phyloP scores from a whole-genome alignment of 2,797 vertebrate genomes.

The Clarias fuscus region DNA sequence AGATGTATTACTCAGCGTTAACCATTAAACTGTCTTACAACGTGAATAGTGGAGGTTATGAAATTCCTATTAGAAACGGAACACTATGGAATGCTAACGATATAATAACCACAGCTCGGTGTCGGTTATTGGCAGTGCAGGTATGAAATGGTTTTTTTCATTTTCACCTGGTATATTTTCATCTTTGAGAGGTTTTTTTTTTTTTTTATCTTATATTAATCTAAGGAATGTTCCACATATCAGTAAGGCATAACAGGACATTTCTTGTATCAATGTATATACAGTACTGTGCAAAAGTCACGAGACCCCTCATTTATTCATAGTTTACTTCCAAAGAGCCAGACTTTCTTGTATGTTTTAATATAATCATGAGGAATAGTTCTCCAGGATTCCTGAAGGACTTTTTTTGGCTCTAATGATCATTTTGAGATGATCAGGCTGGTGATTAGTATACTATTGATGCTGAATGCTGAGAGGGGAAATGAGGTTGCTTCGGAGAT shows the following conservation, averaged over 20 bases:
- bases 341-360: no score
- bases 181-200: not conserved
- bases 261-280: not conserved
- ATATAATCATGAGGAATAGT: no score
- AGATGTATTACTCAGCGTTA: not conserved
- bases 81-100: not conserved
- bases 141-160: not conserved
- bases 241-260: not conserved
- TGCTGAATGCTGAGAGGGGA: no score
- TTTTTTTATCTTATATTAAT: not conserved
- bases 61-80: not conserved
- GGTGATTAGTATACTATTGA: no score
- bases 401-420: no score
- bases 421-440: no score
- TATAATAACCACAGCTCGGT: not conserved
- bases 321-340: no score
- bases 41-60: not conserved
- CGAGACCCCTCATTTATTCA: no score
- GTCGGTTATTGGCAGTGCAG: not conserved
- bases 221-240: not conserved
- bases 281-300: not conserved
- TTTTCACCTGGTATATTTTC: slow-evolving; percentile 5
- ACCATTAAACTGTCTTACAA: not conserved
- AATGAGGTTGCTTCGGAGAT: no score
- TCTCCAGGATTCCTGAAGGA: no score